Evolutionary conservation across 2,113 vertebrate genomes (phyloP), one percentile per base, ranked within the genome.

Genomic region (Dissostichus mawsoni): DNA sequence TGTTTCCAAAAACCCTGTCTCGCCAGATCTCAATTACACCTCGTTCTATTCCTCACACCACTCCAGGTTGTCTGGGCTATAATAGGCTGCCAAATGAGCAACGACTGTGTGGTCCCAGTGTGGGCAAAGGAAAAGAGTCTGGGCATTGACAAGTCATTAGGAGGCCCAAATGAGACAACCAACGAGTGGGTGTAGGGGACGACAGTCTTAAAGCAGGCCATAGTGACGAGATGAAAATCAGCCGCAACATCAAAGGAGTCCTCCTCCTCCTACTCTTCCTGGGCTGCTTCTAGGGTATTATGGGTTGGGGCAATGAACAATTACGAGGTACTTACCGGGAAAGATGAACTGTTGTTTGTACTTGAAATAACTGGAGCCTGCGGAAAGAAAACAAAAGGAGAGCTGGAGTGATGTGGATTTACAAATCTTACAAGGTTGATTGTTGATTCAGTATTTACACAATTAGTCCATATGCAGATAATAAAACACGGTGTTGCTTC

Each of bases 281-380:
- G 53, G 59, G 64, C 69, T 66, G 64, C 59, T 29, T 70, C 76
- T 78, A 41, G 59, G 82, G 92, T 76, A 88, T 87, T 91, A 71
- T 83, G 86, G 85, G 78, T 90, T 76, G 79, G 85, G 84, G 78
- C 92, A 91, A 90, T 85, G 77, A 89, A 83, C 41, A 82, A 78
- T 76, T 68, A 0, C 56, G 53, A 87, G 72, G 48, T 68, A 85
- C 96, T 94, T 83, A 98, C 98, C 98, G 87, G 98, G 98, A 90
- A 99, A 99, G 92, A 99, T 98, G 95, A 99, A 99, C 93, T 99
- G 98, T 81, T 99, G 98, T 92, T 99, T 99, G 95, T 97, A 99
- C 90, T 99, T 99, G 94, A 98, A 99, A 90, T 99, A 99, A 93
- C 99, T 98, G 89, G 98, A 97, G 14, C 97, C 98, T 99, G 91